Base-by-base conservation (phyloP, 2,797 vertebrate genomes). In the Geotrypetes seraphini region DNA sequence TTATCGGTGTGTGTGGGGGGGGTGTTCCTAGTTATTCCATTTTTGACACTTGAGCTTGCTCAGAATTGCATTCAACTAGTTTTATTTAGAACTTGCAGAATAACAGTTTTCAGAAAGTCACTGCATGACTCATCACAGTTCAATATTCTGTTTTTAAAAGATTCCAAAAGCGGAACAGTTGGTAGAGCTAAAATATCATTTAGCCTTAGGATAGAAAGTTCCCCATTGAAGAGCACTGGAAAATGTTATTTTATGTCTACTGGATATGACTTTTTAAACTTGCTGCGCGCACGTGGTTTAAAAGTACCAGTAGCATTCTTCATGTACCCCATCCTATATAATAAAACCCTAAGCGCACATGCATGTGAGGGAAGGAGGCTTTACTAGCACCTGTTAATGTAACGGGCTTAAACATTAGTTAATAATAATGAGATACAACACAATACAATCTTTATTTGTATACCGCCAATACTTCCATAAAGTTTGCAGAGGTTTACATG, bases 341-440 rank as follows among this genome's bases (percentile, higher is more conserved):
- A 77, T 78, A 76, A 66, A 56, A 55, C 61, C 44, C 49, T 69
- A n/a, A n/a, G n/a, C n/a, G n/a, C n/a, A n/a, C n/a, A n/a, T n/a
- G n/a, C n/a, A n/a, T n/a, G n/a, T n/a, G n/a, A n/a, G n/a, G n/a
- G n/a, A n/a, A n/a, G n/a, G n/a, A n/a, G n/a, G n/a, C n/a, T n/a
- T n/a, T n/a, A n/a, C n/a, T n/a, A n/a, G n/a, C n/a, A n/a, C n/a
- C n/a, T n/a, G n/a, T n/a, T n/a, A n/a, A n/a, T n/a, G n/a, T n/a
- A n/a, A n/a, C n/a, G n/a, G n/a, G n/a, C n/a, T n/a, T n/a, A n/a
- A n/a, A n/a, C n/a, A n/a, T n/a, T n/a, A n/a, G n/a, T n/a, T n/a
- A n/a, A n/a, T n/a, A n/a, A n/a, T n/a, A n/a, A n/a, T n/a, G n/a
- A n/a, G n/a, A n/a, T n/a, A n/a, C n/a, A n/a, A n/a, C n/a, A n/a